Conservation (phyloP, 2,797 vertebrate species). For the Neostethus bicornis region DNA sequence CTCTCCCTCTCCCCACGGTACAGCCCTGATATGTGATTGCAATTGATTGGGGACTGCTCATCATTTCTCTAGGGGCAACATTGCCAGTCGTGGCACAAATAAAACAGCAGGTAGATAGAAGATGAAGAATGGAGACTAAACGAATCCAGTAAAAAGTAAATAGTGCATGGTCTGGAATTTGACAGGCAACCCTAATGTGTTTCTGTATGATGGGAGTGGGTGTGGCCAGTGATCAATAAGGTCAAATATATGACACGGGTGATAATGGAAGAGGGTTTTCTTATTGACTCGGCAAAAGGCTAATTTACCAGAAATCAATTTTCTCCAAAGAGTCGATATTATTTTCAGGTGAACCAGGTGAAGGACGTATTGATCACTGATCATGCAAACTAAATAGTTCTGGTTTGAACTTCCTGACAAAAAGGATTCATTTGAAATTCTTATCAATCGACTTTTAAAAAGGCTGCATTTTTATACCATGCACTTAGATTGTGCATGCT, state of each 20-base stretch:
- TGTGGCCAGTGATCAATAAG: constrained; percentile 36
- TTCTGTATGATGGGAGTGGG: constrained; percentile 20
- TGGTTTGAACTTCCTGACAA: background rate
- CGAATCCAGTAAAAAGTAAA: constrained; percentile 7
- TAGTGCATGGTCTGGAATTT: background rate
- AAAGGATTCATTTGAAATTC: background rate
- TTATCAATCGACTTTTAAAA: background rate
- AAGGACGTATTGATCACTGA: constrained; percentile 54
- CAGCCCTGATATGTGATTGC: constrained; percentile 67
- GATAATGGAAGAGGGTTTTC: constrained; percentile 17
- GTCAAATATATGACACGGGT: background rate
- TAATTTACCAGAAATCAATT: constrained; percentile 53
- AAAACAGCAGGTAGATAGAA: constrained; percentile 7
- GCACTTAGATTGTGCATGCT: constrained; percentile 11
- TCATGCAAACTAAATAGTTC: constrained; percentile 19
- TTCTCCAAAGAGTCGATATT: constrained; percentile 23
- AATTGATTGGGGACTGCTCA: constrained; percentile 63
- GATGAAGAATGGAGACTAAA: constrained; percentile 19
- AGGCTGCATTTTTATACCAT: background rate
- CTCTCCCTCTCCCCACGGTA: constrained; percentile 12
- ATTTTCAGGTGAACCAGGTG: constrained; percentile 29
- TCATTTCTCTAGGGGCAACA: constrained; percentile 53
- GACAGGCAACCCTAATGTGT: background rate
- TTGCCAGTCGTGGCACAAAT: constrained; percentile 37
- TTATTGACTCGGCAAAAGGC: constrained; percentile 35